Base-by-base conservation (phyloP, 2,113 vertebrate genomes). In the Cyprichromis sp. region DNA sequence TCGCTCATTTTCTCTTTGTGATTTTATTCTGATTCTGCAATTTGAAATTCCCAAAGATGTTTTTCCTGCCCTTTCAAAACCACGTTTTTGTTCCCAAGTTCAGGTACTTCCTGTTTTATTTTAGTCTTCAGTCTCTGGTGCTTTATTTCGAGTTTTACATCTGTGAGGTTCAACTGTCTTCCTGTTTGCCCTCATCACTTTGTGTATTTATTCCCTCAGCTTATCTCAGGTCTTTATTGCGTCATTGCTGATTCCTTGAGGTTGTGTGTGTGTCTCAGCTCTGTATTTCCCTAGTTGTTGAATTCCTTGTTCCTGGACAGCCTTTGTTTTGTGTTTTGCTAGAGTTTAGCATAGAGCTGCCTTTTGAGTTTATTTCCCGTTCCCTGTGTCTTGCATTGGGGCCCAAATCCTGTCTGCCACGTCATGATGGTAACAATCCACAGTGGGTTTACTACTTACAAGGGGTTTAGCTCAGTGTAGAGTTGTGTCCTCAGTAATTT, bases 31-130 rank as follows among this genome's bases (percentile, higher is more conserved):
- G 61, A 36, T 66, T 66, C 31, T 12, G 17, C 34, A 36, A 66
- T 66, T 66, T n/a, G 1, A n/a, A 66, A 38, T 38, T 66, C 61
- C 61, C 17, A 4, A 36, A 13, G 4, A 66, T 66, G 17, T 5
- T 66, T 66, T n/a, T n/a, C 17, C 31, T 66, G 61, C 34, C 17
- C 61, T n/a, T 38, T 66, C 61, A 66, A 66, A 66, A 8, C 3
- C 31, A 36, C 17, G 1, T n/a, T 21, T 66, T 13, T 38, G 34
- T 38, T 66, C 4, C 34, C 0, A 66, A 0, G 34, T 66, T 66
- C 10, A 66, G 34, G 34, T 66, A 66, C 61, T 66, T 66, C 34
- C 61, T 8, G 61, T 66, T 66, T 66, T 21, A 66, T 38, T 66
- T 38, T 38, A 66, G 61, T 8, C 61, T 38, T 66, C 1, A 38